These are phyloP conservation scores for Apogon talboti DNA, from an alignment of 2,797 vertebrate genomes.

Conservation along the genomic window DNA sequence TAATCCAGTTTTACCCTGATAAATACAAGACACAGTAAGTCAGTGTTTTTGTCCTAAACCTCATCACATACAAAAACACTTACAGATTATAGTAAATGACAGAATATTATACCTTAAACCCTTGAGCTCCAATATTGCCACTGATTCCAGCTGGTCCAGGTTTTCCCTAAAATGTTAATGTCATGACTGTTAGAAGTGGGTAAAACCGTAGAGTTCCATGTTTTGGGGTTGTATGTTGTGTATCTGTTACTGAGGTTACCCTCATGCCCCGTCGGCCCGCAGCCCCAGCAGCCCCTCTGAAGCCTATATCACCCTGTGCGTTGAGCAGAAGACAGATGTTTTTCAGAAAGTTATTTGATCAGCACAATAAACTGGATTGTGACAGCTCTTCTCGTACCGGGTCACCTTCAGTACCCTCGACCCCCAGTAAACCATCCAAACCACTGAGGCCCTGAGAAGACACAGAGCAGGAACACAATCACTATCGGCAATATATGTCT, in stretches of 20 bases:
- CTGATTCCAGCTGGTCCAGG: conserved; percentile 71
- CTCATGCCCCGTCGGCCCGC: conserved; percentile 69
- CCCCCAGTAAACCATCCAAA: conserved; percentile 83
- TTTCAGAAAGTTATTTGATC: background rate
- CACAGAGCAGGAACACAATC: conserved; percentile 18
- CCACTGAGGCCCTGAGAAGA: conserved; percentile 75
- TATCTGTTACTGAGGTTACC: conserved; percentile 57
- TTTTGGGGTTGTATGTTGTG: background rate
- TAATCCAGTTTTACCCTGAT: conserved; percentile 66
- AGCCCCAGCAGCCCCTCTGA: conserved; percentile 69
- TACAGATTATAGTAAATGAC: background rate
- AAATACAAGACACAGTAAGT: background rate
- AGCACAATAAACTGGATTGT: conserved; percentile 1
- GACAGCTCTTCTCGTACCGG: conserved; percentile 65
- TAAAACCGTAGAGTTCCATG: background rate
- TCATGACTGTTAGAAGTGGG: background rate
- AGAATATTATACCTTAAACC: conserved; percentile 69
- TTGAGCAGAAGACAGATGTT: conserved; percentile 1
- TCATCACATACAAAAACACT: too few species aligned
- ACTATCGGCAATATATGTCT: background rate
- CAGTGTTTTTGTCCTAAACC: too few species aligned
- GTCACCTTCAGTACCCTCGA: conserved; percentile 84
- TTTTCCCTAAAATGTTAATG: conserved; percentile 66
- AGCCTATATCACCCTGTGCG: conserved; percentile 76
- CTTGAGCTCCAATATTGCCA: conserved; percentile 70